Conservation (phyloP, 2,888 invertebrate species). For the Linnaemya vulpina region DNA sequence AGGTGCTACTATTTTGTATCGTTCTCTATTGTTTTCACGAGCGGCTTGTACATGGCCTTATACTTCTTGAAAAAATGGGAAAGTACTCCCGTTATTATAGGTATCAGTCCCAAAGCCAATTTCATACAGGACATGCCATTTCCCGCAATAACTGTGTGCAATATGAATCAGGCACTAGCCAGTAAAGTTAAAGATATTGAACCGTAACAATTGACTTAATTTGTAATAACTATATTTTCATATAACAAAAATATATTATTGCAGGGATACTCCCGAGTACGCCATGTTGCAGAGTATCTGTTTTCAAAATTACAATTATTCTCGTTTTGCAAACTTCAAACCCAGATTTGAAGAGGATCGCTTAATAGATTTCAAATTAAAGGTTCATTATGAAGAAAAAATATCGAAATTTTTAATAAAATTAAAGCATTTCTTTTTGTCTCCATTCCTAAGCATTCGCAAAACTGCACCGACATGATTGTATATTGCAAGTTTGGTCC, state of each 20-base stretch:
- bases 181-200: conserved; percentile 85
- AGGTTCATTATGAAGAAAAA: conserved; percentile 10
- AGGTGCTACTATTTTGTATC: conserved; percentile 56
- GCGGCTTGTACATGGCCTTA: conserved; percentile 55
- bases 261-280: conserved; percentile 57
- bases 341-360: conserved; percentile 35
- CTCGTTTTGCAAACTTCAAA: conserved; percentile 32
- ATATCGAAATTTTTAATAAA: not conserved
- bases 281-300: conserved; percentile 58
- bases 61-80: conserved; percentile 67
- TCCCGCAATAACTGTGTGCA: conserved; percentile 91
- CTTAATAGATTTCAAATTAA: conserved; percentile 41
- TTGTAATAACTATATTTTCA: not conserved
- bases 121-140: conserved; percentile 85
- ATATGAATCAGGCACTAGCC: conserved; percentile 89
- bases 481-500: conserved; percentile 87
- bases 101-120: conserved; percentile 50
- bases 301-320: conserved; percentile 55
- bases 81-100: conserved; percentile 60
- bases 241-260: not conserved
- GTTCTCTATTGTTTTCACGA: conserved; percentile 37
- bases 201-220: conserved; percentile 29
- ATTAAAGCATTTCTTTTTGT: not conserved
- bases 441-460: conserved; percentile 82
- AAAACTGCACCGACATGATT: conserved; percentile 88